Conservation (phyloP, 2,113 vertebrate genomes). For the Pionites leucogaster region DNA sequence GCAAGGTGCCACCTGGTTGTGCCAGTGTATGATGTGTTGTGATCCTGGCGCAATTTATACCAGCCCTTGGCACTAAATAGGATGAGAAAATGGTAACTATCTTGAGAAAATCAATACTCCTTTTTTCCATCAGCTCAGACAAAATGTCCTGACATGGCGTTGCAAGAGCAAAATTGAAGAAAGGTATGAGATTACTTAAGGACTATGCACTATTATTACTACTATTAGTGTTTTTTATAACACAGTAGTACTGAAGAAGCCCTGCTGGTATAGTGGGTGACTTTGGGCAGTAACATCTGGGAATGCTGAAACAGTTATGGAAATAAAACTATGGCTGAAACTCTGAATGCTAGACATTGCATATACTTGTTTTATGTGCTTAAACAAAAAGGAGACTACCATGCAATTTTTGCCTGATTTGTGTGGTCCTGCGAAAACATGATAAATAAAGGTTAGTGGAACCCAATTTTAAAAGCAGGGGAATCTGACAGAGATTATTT, state of each 20-base stretch:
- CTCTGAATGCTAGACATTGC: not conserved
- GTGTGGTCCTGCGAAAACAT: not conserved
- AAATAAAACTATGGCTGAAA: not conserved
- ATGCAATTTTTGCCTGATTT: not conserved
- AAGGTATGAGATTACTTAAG: not conserved
- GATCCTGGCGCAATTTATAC: accelerated
- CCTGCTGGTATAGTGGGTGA: not conserved
- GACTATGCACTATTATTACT: not conserved
- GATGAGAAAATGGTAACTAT: not conserved
- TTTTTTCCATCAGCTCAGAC: not conserved
- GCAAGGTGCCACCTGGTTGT: not conserved
- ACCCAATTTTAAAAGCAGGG: not conserved
- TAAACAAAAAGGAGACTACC: not conserved
- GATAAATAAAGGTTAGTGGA: not conserved
- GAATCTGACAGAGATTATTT: not conserved
- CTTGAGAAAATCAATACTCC: not conserved
- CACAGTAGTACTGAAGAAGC: not conserved
- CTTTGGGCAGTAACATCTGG: not conserved
- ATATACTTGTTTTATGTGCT: not conserved
- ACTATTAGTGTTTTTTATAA: not conserved
- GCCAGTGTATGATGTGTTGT: not conserved
- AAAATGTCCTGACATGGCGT: not conserved
- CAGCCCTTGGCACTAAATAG: not conserved
- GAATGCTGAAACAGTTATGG: not conserved
- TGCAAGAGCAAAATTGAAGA: not conserved